Evolutionary conservation across 1,140 invertebrate genomes (phyloP).

Genomic region (Atta texana): DNA sequence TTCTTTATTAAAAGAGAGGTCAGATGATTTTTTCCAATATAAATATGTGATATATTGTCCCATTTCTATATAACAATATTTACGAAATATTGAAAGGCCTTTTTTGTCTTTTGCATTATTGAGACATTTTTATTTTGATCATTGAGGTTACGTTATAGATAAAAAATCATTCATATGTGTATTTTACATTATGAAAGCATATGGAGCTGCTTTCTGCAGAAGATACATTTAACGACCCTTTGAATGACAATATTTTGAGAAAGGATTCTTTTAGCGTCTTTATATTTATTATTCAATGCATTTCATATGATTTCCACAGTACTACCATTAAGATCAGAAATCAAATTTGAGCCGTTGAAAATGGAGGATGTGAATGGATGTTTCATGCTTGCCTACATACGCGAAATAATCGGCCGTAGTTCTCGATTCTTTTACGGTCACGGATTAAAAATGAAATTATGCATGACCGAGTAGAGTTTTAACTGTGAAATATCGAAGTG

Average conservation of each 20-base stretch:
- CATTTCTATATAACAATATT: conserved; percentile 10
- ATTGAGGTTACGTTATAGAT: background rate
- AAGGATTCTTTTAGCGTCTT: background rate
- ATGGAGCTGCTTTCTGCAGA: background rate
- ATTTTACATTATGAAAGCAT: conserved; percentile 6
- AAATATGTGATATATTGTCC: background rate
- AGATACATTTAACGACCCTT: background rate
- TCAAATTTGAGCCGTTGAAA: background rate
- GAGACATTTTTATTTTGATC: background rate
- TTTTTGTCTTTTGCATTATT: conserved; percentile 19
- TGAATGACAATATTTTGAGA: conserved; percentile 16
- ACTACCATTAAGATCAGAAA: conserved; percentile 3
- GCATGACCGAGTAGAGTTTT: conserved; percentile 25
- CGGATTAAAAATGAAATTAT: conserved; percentile 70
- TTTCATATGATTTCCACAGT: background rate
- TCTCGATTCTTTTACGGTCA: background rate
- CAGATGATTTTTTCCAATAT: background rate
- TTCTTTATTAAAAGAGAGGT: background rate
- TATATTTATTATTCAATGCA: background rate
- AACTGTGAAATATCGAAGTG: conserved; percentile 64
- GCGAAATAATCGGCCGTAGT: background rate
- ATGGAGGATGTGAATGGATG: too few species aligned
- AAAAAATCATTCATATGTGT: background rate
- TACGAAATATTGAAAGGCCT: background rate
- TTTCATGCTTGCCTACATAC: background rate